Evolutionary conservation across 35 echinoderm and acorn worm species (phyloP), one percentile per base, ranked within the genome.

Genomic region (Holothuria glaberrima): DNA sequence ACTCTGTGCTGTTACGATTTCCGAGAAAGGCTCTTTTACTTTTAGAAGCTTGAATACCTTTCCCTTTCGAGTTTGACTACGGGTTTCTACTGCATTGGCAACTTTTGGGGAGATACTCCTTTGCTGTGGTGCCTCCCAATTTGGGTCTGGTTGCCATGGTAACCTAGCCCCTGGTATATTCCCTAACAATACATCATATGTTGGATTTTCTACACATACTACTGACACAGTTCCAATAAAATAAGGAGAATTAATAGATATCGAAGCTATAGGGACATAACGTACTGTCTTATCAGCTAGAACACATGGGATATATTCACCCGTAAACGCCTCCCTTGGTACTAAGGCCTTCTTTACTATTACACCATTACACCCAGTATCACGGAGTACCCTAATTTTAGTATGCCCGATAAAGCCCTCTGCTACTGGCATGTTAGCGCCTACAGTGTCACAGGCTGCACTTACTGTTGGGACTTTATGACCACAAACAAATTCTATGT

Each of bases 301-400:
- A 3, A 73, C 9, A 34, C 69, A 73, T 4, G 69, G 69, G 12
- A 35, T 73, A 20, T 36, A 27, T 12, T 77, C 35, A 24, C 73
- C 73, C 6, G 73, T 77, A 4, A 77, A 46, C 5, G 73, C 69
- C 14, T 73, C 30, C 29, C 1, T 0, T 5, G 69, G 30, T 18
- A 73, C 32, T 36, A 73, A 17, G 5, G 18, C 31, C n/a, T 22
- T 45, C 12, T 27, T 44, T 21, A 77, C 41, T 17, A 77, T 27
- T n/a, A 77, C 73, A 46, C 73, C 73, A 27, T 77, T 77, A 77
- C 73, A 77, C 22, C 73, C 73, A 48, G 73, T 77, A 77, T 77
- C 73, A 46, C 73, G 19, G 41, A 77, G 73, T 21, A 77, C 35
- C 27, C 12, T 22, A 50, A n/a, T 18, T 48, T 22, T 77, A 17